These are phyloP conservation scores for Gobio gobio DNA, from an alignment of 2,113 vertebrate species.

Conservation along the genomic window DNA sequence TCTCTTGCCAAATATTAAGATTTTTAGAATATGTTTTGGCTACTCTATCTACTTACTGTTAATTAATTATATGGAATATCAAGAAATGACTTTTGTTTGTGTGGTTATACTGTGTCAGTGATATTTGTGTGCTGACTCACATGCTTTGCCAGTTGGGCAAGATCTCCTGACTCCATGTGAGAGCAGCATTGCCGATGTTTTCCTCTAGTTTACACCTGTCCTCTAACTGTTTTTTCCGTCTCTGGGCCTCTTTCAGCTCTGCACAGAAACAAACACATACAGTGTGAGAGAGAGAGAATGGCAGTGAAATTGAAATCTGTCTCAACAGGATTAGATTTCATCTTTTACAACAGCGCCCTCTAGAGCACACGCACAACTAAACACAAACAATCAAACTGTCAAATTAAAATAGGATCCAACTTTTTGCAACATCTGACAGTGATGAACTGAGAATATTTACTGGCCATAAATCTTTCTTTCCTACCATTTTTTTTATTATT, in stretches of 20 bases:
- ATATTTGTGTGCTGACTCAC: slow-evolving; percentile 75
- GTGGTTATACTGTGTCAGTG: background rate
- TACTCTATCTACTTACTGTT: background rate
- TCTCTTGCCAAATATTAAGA: background rate
- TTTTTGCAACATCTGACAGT: too few species aligned
- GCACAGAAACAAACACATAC: slow-evolving; percentile 38
- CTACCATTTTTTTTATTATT: too few species aligned
- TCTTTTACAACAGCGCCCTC: slow-evolving; percentile 10
- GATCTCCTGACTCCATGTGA: slow-evolving; percentile 95
- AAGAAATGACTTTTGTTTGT: background rate
- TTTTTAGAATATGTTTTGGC: background rate
- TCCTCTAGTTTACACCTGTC: slow-evolving; percentile 94
- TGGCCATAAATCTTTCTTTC: too few species aligned
- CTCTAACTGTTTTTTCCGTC: slow-evolving; percentile 96
- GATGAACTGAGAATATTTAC: too few species aligned
- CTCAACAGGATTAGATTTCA: background rate
- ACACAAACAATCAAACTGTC: background rate
- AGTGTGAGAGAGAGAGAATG: background rate
- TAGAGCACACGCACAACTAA: background rate
- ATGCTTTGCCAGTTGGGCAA: slow-evolving; percentile 93
- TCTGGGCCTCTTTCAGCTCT: slow-evolving; percentile 98
- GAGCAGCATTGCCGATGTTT: slow-evolving; percentile 93
- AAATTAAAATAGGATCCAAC: too few species aligned
- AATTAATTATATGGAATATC: background rate
- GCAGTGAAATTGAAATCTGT: background rate